Evolutionary conservation across 1,140 invertebrate species (phyloP), one percentile per base, ranked within the genome.

Genomic region (Papilio polytes): DNA sequence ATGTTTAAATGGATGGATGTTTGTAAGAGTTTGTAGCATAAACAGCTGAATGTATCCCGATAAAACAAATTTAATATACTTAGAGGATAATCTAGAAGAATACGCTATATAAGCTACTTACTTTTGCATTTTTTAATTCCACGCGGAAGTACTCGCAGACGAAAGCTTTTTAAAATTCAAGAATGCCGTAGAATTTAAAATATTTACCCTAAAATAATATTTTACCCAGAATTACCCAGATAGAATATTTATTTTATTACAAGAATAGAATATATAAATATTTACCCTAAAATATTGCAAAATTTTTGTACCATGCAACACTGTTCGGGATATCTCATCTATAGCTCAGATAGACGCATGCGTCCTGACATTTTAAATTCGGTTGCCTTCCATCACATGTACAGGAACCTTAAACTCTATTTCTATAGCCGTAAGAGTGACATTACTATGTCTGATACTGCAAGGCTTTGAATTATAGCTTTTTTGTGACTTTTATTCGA

Each of bases 311-410:
- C 26, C 12, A 6, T 3, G 63, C 26, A 70, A 26, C 13, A 31
- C 63, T 36, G 63, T 26, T 13, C 63, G 63, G 63, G 63, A 70
- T 15, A 70, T 70, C 72, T 41, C 72, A 74, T 74, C 72, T n/a
- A 36, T 3, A 22, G 36, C 18, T 41, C 70, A 22, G 36, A 46
- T 20, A 18, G 36, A 74, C 72, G 72, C 72, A 74, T 74, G 72
- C 72, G 72, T 74, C 20, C 72, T 74, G 72, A 74, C 72, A 74
- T 74, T 74, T 74, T 26, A 44, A 48, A 46, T 74, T 74, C 36
- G n/a, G 73, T 46, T 48, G 46, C 20, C 46, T 74, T 20, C 12
- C 74, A 8, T 7, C 22, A 51, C 20, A 13, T 31, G 12, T 15
- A 51, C 15, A 48, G 0, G 3, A 0, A 46, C 10, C 10, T 46